Evolutionary conservation across 1,140 invertebrate species (phyloP).

Genomic region (Drosophila rhopaloa): DNA sequence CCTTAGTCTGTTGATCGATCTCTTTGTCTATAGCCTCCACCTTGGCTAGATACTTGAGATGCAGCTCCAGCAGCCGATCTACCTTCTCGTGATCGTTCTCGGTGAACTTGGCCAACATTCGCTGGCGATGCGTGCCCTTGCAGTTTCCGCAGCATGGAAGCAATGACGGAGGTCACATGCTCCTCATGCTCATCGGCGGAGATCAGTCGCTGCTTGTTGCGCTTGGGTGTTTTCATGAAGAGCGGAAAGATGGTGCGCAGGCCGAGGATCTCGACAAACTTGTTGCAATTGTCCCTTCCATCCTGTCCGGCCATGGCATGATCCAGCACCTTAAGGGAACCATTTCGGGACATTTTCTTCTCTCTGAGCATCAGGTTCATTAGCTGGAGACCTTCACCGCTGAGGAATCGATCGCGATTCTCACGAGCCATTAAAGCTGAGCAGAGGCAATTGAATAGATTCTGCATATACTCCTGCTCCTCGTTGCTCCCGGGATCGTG

Average conservation of each 20-base stretch:
- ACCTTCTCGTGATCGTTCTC: slow-evolving; percentile 99
- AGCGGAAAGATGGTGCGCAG: slow-evolving; percentile 98
- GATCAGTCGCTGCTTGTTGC: slow-evolving; percentile 92
- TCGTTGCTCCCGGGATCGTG: slow-evolving; percentile 96
- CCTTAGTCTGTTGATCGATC: slow-evolving; percentile 87
- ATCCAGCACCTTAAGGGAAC: slow-evolving; percentile 98
- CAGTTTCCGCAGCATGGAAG: slow-evolving; percentile 97
- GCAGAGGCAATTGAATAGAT: slow-evolving; percentile 98
- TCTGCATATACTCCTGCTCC: slow-evolving; percentile 99
- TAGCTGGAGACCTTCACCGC: slow-evolving; percentile 96
- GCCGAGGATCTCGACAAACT: slow-evolving; percentile 99
- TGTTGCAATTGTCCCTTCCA: slow-evolving; percentile 98
- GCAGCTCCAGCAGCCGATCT: slow-evolving; percentile 97
- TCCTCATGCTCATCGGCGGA: slow-evolving; percentile 97
- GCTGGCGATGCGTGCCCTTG: slow-evolving; percentile 93
- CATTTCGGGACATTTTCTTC: slow-evolving; percentile 98
- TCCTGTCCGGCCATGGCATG: slow-evolving; percentile 97
- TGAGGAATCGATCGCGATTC: slow-evolving; percentile 96
- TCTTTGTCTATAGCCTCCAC: slow-evolving; percentile 94
- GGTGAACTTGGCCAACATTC: slow-evolving; percentile 97
- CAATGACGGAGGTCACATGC: slow-evolving; percentile 97
- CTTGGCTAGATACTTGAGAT: slow-evolving; percentile 98
- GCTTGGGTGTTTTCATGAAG: slow-evolving; percentile 99
- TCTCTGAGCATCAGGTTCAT: slow-evolving; percentile 98
- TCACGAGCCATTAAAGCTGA: slow-evolving; percentile 94